Conservation (phyloP, 2,113 vertebrate species). For the Odontophorus gujanensis region DNA sequence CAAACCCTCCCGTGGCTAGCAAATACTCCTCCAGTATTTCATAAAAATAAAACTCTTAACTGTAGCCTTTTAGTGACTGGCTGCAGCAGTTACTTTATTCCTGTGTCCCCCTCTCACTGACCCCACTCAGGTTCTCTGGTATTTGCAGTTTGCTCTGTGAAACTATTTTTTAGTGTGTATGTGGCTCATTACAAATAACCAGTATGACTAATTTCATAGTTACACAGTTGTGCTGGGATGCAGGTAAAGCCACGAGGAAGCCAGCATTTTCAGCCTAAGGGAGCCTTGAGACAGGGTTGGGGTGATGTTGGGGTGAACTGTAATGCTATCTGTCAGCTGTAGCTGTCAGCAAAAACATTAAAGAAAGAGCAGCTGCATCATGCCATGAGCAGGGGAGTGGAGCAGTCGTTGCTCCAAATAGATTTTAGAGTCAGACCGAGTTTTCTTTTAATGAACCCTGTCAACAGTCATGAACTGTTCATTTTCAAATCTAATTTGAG, state of each 20-base stretch:
- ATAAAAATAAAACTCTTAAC: neutral
- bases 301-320: slow-evolving; percentile 46
- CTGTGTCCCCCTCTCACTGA: neutral
- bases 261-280: neutral
- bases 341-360: slow-evolving; percentile 83
- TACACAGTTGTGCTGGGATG: neutral
- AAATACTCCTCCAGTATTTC: neutral
- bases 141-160: slow-evolving; percentile 27
- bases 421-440: slow-evolving; percentile 62
- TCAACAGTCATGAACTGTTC: slow-evolving; percentile 24
- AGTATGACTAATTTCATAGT: neutral
- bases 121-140: neutral
- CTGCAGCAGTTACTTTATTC: neutral
- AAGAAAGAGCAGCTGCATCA: slow-evolving; percentile 78
- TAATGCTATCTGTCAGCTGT: slow-evolving; percentile 80
- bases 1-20: neutral
- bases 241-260: slow-evolving; percentile 19
- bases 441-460: slow-evolving; percentile 65
- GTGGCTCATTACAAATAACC: neutral
- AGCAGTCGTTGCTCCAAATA: slow-evolving; percentile 74
- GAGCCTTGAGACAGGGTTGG: neutral
- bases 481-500: slow-evolving; percentile 5
- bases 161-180: slow-evolving; percentile 15
- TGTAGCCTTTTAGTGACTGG: neutral
- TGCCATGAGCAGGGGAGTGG: slow-evolving; percentile 62